Conservation (phyloP, 2,113 vertebrate genomes). For the Gymnogyps californianus region DNA sequence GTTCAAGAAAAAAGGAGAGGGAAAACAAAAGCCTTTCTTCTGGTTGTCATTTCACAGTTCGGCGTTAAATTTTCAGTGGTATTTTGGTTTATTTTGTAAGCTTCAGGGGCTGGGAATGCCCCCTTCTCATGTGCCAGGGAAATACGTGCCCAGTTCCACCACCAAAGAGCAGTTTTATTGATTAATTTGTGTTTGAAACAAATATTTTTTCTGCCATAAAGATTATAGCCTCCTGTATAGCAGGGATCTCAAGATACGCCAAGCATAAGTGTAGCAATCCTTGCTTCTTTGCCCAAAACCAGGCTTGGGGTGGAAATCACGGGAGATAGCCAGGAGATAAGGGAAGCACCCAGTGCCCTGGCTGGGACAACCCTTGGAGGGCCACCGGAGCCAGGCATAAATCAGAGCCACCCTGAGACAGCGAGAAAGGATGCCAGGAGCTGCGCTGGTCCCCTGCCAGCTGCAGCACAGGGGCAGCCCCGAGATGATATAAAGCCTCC, state of each 20-base stretch:
- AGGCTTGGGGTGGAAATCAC: not conserved
- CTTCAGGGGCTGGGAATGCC: not conserved
- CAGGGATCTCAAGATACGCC: not conserved
- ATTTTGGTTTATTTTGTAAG: slow-evolving; percentile 19
- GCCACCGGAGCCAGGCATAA: not conserved
- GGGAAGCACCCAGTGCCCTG: not conserved
- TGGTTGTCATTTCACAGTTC: not conserved
- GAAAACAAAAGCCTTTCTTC: slow-evolving; percentile 60
- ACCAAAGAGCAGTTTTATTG: not conserved
- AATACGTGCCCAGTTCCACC: not conserved
- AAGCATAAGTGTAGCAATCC: not conserved
- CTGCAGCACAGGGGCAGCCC: not conserved
- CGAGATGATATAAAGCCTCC: not conserved
- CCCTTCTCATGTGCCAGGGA: not conserved
- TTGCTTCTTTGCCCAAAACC: not conserved
- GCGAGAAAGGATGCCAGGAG: not conserved
- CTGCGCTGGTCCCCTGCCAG: not conserved
- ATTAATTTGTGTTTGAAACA: not conserved
- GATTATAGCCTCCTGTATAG: not conserved
- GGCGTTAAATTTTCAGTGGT: not conserved
- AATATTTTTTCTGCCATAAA: not conserved
- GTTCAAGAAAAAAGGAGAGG: slow-evolving; percentile 24
- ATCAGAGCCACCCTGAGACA: not conserved
- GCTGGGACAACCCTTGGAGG: not conserved
- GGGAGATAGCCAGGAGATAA: not conserved